These are phyloP conservation scores for Epinephelus coioides DNA, from an alignment of 2,797 vertebrate genomes.

Conservation along the genomic window DNA sequence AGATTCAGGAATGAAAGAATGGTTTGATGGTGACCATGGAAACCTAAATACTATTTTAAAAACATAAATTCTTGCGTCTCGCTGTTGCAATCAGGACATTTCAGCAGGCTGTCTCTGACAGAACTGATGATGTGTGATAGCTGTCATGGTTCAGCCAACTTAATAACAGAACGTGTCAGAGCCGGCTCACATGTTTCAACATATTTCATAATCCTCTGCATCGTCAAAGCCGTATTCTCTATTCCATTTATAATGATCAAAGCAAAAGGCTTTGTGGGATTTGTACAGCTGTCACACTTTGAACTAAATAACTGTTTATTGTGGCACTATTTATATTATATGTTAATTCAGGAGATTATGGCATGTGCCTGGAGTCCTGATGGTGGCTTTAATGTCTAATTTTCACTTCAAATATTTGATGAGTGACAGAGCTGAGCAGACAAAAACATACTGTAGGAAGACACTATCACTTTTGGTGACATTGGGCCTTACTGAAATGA, in stretches of 20 bases:
- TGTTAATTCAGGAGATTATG: conserved; percentile 57
- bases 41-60: background rate
- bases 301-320: conserved; percentile 60
- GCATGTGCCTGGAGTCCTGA: conserved; percentile 25
- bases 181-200: conserved; percentile 23
- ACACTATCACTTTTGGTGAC: conserved; percentile 9
- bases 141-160: conserved; percentile 23
- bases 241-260: conserved; percentile 68
- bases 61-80: background rate
- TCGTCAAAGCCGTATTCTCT: conserved; percentile 35
- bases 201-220: conserved; percentile 61
- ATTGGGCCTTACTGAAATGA: background rate
- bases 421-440: conserved; percentile 33
- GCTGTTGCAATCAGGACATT: background rate
- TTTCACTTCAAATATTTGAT: conserved; percentile 28
- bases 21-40: background rate
- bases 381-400: conserved; percentile 29
- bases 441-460: background rate
- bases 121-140: conserved; percentile 17
- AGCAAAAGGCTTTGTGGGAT: conserved; percentile 42
- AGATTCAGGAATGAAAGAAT: too few relatives aligned
- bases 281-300: conserved; percentile 49
- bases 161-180: conserved; percentile 34
- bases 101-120: background rate
- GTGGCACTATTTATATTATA: conserved; percentile 58